Evolutionary conservation across 2,888 invertebrate species (phyloP).

Genomic region (Epinotia nisella): DNA sequence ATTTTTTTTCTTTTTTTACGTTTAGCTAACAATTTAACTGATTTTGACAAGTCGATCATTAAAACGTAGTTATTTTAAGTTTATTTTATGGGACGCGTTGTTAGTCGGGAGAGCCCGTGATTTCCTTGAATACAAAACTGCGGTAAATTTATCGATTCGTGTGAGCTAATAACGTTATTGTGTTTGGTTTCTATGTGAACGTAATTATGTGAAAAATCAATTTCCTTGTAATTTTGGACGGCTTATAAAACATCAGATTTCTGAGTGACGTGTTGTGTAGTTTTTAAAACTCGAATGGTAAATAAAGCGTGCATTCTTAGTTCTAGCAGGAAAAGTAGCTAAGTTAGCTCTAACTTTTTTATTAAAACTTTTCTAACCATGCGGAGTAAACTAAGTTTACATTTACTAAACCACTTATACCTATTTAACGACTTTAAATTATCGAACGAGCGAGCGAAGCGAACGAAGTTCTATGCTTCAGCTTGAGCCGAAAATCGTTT

Average conservation of each 20-base stretch:
- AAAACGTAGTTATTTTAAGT: not conserved
- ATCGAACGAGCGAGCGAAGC: too few species aligned
- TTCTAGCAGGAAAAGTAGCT: not conserved
- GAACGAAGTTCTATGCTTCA: too few species aligned
- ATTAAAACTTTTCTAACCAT: not conserved
- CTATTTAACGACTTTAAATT: too few species aligned
- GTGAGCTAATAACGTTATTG: slow-evolving; percentile 67
- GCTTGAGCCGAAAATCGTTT: too few species aligned
- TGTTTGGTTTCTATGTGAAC: slow-evolving; percentile 68
- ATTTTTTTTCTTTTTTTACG: slow-evolving; percentile 57
- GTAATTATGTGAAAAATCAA: slow-evolving; percentile 59
- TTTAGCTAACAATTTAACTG: not conserved
- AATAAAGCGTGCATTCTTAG: not conserved
- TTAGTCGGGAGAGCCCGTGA: slow-evolving; percentile 46
- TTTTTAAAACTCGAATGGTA: slow-evolving; percentile 15
- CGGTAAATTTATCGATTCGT: slow-evolving; percentile 85
- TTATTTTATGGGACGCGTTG: slow-evolving; percentile 4
- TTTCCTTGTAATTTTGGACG: slow-evolving; percentile 43
- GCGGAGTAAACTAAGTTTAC: not conserved
- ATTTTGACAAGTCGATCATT: not conserved
- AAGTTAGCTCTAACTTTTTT: not conserved
- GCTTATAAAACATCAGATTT: not conserved
- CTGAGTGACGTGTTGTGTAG: not conserved
- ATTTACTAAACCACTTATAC: not conserved
- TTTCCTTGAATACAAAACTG: slow-evolving; percentile 80